Conservation (phyloP, 2,888 invertebrate species). For the Lasioglossum calceatum region DNA sequence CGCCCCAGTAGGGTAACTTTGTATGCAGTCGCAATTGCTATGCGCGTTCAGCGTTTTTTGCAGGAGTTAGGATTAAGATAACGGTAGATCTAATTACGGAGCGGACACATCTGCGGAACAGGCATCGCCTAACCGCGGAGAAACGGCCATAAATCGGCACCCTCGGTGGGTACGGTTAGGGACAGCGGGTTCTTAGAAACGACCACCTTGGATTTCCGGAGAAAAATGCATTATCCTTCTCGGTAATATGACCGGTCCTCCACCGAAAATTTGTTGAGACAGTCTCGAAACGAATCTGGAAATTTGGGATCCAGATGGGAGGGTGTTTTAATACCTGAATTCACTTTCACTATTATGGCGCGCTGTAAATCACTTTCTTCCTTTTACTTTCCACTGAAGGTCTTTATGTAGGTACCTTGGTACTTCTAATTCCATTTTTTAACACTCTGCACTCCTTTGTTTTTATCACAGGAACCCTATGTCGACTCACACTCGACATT, state of each 20-base stretch:
- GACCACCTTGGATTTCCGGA: slow-evolving; percentile 7
- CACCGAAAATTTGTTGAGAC: not conserved
- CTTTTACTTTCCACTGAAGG: not conserved
- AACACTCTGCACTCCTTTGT: too few relatives aligned
- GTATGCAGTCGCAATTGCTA: not conserved
- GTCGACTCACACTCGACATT: too few relatives aligned
- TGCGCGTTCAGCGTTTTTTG: not conserved
- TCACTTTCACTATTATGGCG: not conserved
- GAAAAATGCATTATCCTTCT: not conserved
- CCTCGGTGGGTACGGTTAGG: not conserved
- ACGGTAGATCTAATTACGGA: not conserved
- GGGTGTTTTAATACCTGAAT: not conserved
- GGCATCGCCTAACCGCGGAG: not conserved
- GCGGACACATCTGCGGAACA: slow-evolving; percentile 15
- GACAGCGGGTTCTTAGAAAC: slow-evolving; percentile 15
- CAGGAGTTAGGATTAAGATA: slow-evolving; percentile 3
- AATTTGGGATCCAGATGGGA: not conserved
- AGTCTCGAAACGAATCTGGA: not conserved
- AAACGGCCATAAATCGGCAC: slow-evolving; percentile 23
- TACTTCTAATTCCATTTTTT: not conserved
- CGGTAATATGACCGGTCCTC: not conserved
- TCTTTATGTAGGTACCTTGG: not conserved
- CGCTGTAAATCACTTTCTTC: not conserved
- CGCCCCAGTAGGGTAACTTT: not conserved
- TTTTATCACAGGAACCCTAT: too few relatives aligned